Conservation (phyloP, 2,888 invertebrate species). For the Melanargia galathea region DNA sequence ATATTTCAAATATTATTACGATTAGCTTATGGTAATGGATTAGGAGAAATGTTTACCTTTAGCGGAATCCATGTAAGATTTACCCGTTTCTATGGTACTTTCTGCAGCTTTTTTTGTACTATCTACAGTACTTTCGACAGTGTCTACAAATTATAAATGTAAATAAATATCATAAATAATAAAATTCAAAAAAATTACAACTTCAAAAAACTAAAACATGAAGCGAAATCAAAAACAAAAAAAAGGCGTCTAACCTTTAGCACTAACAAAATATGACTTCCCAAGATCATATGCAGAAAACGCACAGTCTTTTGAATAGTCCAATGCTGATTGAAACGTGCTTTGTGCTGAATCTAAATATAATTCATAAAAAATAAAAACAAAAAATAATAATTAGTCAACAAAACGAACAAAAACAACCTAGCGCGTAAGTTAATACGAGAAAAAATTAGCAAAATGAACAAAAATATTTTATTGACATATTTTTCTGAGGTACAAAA, state of each 20-base stretch:
- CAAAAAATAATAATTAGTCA: constrained; percentile 26
- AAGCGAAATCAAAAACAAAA: constrained; percentile 26
- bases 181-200: constrained; percentile 19
- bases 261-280: constrained; percentile 60
- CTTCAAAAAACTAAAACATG: not conserved
- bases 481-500: not conserved
- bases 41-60: constrained; percentile 40
- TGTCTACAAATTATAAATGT: constrained; percentile 55
- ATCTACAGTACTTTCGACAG: constrained; percentile 65
- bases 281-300: constrained; percentile 62
- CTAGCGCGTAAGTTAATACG: not conserved
- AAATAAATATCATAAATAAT: constrained; percentile 30
- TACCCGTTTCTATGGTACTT: constrained; percentile 56
- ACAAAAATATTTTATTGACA: not conserved
- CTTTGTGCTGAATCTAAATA: constrained; percentile 63
- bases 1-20: too few relatives aligned
- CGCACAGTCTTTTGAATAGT: constrained; percentile 55
- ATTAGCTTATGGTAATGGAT: not conserved
- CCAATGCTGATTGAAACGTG: constrained; percentile 57
- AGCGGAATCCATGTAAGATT: constrained; percentile 51
- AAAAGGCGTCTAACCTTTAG: constrained; percentile 51
- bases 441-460: not conserved
- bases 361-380: constrained; percentile 46
- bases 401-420: constrained; percentile 8
- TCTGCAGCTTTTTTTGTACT: constrained; percentile 71